A percentile compares a stretch with the other conserved stretches of the same genome.
Evolutionary conservation across 1,140 invertebrate genomes (phyloP).

Genomic region (Eubasilissa regina): DNA sequence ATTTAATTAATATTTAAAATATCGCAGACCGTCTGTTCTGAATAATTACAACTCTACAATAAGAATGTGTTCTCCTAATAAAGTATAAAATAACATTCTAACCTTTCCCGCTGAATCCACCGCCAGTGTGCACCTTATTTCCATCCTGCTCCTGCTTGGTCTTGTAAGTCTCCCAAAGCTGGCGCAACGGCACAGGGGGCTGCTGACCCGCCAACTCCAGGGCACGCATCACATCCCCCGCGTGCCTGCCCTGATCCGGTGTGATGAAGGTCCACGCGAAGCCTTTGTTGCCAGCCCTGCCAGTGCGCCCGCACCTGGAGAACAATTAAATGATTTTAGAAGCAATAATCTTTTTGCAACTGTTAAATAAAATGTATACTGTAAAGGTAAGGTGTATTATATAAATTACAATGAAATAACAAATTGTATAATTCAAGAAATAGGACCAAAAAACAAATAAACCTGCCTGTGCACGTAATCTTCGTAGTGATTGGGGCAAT

Average conservation of each 20-base stretch:
- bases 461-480: conserved; percentile 94
- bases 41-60: no score
- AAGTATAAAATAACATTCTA: no score
- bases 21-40: no score
- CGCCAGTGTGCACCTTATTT: conserved; percentile 94
- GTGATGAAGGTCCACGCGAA: conserved; percentile 98
- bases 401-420: no score
- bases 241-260: conserved; percentile 92
- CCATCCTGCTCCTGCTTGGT: conserved; percentile 89
- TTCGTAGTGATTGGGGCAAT: conserved; percentile 99
- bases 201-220: conserved; percentile 86
- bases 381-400: no score
- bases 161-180: conserved; percentile 93
- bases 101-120: conserved; percentile 97
- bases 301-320: conserved; percentile 89
- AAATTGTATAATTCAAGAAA: not conserved
- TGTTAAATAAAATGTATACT: no score
- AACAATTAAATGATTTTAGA: not conserved
- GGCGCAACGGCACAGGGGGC: conserved; percentile 83
- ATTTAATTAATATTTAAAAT: no score
- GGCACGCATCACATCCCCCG: conserved; percentile 94
- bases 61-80: no score
- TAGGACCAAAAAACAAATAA: not conserved
- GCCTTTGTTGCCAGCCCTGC: conserved; percentile 97
- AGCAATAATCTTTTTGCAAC: no score